Percentiles rank a stretch among this genome's conserved stretches.
Evolutionary conservation across 2,797 vertebrate genomes (phyloP).

Genomic region (Bovichtus variegatus): DNA sequence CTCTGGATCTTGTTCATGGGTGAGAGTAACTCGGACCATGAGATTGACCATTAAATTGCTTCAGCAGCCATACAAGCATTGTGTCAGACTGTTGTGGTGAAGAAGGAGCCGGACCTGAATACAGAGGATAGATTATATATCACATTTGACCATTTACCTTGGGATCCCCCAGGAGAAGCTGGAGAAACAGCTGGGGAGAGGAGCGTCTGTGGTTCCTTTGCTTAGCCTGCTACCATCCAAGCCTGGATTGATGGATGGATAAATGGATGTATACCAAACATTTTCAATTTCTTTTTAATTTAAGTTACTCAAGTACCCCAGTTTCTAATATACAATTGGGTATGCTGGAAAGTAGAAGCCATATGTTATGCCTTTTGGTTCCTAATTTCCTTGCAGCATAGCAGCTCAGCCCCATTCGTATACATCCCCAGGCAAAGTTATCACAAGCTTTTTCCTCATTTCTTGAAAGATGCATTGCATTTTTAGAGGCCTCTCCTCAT

Average conservation of each 20-base stretch:
- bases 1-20: background rate
- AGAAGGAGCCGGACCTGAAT: background rate
- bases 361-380: slow-evolving; percentile 19
- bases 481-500: slow-evolving; percentile 38
- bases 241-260: background rate
- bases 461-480: slow-evolving; percentile 50
- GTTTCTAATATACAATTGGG: background rate
- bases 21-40: background rate
- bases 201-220: background rate
- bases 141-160: background rate
- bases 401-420: background rate
- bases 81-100: background rate
- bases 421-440: slow-evolving; percentile 40
- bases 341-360: background rate
- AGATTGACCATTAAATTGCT: background rate
- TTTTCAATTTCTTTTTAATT: background rate
- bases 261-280: background rate
- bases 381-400: slow-evolving; percentile 20
- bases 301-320: background rate
- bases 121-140: background rate
- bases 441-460: slow-evolving; percentile 34
- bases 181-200: background rate
- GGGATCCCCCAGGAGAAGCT: background rate
- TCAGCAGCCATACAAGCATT: background rate
- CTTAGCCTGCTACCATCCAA: background rate